Evolutionary conservation across 2,888 invertebrate genomes (phyloP), one percentile per base, ranked within the genome.

Genomic region (Netelia melanura): DNA sequence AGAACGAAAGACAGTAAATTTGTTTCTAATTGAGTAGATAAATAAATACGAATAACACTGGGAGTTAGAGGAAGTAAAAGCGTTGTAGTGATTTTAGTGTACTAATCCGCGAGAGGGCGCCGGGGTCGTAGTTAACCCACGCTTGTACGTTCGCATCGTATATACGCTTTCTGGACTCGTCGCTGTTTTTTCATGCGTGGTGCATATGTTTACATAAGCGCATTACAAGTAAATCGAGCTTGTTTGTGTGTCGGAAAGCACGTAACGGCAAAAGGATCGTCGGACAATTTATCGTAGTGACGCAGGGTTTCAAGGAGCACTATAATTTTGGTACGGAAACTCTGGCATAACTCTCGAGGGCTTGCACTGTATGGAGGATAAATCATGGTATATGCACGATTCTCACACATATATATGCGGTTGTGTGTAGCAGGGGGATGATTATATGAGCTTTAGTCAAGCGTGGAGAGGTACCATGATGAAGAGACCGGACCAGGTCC

Each of bases 211-310:
- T 43, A 21, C 43, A 56, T 21, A 56, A 61, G 43, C 67, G 58
- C 21, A 44, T 43, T 10, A 58, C 61, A 14, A 21, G 21, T 21
- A 17, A 54, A 74, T 70, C 38, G 30, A 75, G 70, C 52, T 75
- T 10, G 17, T 54, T 1, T 17, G 38, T 38, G 77, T 43, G 54
- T 21, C 23, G 58, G 17, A 25, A 14, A 23, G 2, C 48, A 48
- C 17, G 23, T 38, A 52, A 30, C 10, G 10, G 25, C n/a, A 74
- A 54, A 56, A 44, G 67, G n/a, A 2, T 56, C 23, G n/a, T 38
- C 52, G 1, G 48, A 80, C 38, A 65, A 84, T 84, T 71, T 81
- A 84, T 81, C 72, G 61, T 61, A 52, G 2, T 56, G 25, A 21
- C 44, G 62, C 52, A 62, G 81, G 71, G 70, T 65, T 71, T 67